Conservation (phyloP, 2,888 invertebrate genomes). For the Stenodera caucasica region DNA sequence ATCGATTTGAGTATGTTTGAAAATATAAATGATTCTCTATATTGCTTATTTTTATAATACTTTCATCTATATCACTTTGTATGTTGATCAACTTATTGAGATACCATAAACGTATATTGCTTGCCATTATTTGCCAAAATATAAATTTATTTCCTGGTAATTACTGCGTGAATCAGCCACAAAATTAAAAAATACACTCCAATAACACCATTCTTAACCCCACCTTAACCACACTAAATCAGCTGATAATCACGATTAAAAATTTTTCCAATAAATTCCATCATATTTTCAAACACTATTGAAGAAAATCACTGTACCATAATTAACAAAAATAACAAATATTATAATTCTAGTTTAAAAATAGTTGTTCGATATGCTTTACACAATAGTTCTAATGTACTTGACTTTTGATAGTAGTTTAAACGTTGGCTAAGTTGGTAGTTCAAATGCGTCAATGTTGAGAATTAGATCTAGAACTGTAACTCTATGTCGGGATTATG, state of each 20-base stretch:
- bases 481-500: neutral
- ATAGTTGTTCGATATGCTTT: neutral
- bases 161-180: neutral
- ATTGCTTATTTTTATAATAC: slow-evolving; percentile 55
- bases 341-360: neutral
- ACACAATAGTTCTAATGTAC: neutral
- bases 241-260: neutral
- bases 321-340: neutral
- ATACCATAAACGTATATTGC: slow-evolving; percentile 43
- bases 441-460: too few relatives aligned
- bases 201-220: neutral
- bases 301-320: too few relatives aligned
- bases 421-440: neutral
- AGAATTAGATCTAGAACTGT: too few relatives aligned
- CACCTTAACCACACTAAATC: neutral
- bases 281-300: neutral
- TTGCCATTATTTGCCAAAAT: slow-evolving; percentile 30
- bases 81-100: slow-evolving; percentile 41
- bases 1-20: slow-evolving; percentile 52
- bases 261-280: neutral
- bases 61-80: slow-evolving; percentile 45
- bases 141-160: neutral
- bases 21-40: slow-evolving; percentile 56
- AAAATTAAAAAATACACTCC: neutral
- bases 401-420: neutral